phyloP scores from a whole-genome alignment of 2,113 vertebrate genomes.

The Synchiropus splendidus region DNA sequence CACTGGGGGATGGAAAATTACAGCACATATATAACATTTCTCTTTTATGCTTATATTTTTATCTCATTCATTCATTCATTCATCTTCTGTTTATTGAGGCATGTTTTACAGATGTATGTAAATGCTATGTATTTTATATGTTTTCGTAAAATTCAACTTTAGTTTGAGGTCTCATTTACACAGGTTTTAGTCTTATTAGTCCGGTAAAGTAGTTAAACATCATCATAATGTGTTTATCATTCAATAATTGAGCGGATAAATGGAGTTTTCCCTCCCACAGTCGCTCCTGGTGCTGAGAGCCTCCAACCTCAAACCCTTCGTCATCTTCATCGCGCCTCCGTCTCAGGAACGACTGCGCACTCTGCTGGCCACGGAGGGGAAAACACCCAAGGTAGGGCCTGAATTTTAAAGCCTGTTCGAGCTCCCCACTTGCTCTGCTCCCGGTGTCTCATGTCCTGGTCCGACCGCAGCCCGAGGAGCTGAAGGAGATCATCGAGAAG shows the following conservation, averaged over 20 bases:
- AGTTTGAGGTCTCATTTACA: too few relatives aligned
- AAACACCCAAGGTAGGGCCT: constrained; percentile 81
- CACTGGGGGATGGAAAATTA: too few relatives aligned
- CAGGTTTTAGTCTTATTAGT: not conserved
- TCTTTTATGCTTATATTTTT: too few relatives aligned
- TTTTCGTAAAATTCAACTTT: too few relatives aligned
- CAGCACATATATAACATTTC: too few relatives aligned
- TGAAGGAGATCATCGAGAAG: constrained; percentile 88
- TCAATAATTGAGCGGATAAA: not conserved
- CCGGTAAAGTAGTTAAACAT: too few relatives aligned
- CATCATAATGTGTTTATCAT: not conserved
- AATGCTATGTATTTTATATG: too few relatives aligned
- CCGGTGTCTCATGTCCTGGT: too few relatives aligned
- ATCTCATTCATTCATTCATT: too few relatives aligned
- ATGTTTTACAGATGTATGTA: too few relatives aligned
- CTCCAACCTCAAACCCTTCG: constrained; percentile 92
- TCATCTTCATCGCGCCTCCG: constrained; percentile 92
- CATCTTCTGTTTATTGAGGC: too few relatives aligned
- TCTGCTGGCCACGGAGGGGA: constrained; percentile 83
- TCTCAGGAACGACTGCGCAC: constrained; percentile 88
- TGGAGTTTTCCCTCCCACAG: constrained; percentile 49
- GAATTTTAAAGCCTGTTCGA: not conserved
- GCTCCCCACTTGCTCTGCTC: too few relatives aligned
- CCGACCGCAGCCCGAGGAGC: constrained; percentile 78
- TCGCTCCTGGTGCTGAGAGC: constrained; percentile 82